Evolutionary conservation across 2,797 vertebrate species (phyloP).

Genomic region (Alca torda): DNA sequence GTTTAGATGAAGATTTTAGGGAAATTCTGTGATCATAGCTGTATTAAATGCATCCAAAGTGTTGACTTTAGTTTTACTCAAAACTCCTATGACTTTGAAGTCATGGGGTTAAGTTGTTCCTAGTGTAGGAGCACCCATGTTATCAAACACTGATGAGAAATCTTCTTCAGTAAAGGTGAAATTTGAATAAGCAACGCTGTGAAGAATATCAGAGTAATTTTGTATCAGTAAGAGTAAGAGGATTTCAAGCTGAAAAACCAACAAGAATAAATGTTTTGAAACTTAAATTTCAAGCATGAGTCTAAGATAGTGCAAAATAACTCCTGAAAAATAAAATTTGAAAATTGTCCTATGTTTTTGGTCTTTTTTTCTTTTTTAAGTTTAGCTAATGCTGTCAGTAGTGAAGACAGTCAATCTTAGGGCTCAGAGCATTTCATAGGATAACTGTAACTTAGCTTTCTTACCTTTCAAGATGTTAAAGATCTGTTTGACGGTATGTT

Average conservation of each 20-base stretch:
- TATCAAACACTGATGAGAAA: background rate
- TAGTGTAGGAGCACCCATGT: background rate
- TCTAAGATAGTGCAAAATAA: background rate
- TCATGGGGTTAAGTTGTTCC: background rate
- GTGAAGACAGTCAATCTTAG: background rate
- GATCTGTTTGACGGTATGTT: background rate
- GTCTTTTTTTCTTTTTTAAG: background rate
- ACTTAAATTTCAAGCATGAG: background rate
- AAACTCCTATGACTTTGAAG: background rate
- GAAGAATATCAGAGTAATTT: background rate
- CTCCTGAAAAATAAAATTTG: background rate
- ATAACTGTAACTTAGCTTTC: background rate
- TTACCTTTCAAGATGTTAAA: background rate
- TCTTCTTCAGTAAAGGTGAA: background rate
- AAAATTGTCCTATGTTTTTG: background rate
- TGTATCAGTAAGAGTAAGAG: background rate
- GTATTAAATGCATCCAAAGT: background rate
- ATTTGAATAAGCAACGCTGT: background rate
- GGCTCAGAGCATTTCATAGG: background rate
- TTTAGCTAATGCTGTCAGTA: background rate
- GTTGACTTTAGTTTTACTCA: background rate
- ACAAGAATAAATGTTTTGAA: background rate
- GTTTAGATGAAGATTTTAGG: background rate
- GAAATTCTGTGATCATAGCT: background rate
- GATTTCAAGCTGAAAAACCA: conserved; percentile 13